Evolutionary conservation across 2,888 invertebrate species (phyloP).

Genomic region (Parnassius smintheus): DNA sequence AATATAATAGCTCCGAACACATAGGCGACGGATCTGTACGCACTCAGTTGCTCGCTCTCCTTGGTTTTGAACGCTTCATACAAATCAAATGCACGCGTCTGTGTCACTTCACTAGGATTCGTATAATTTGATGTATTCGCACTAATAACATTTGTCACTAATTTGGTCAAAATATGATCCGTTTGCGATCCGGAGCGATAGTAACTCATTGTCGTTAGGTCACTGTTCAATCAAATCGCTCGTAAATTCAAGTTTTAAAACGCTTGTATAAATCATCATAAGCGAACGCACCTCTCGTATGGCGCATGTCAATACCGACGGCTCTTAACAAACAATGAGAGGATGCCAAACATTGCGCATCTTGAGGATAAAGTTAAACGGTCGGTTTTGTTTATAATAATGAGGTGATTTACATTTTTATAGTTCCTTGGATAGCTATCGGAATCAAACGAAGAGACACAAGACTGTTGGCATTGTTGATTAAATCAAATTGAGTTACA

Average conservation of each 20-base stretch:
- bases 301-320: conserved; percentile 52
- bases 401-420: conserved; percentile 61
- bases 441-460: conserved; percentile 25
- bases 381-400: conserved; percentile 54
- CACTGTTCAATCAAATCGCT: conserved; percentile 16
- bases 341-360: conserved; percentile 50
- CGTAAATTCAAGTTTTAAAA: conserved; percentile 14
- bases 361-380: conserved; percentile 46
- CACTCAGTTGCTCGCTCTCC: conserved; percentile 63
- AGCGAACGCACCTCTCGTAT: conserved; percentile 14
- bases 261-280: conserved; percentile 16
- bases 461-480: conserved; percentile 26
- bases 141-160: conserved; percentile 51
- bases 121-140: conserved; percentile 46
- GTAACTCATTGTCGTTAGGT: conserved; percentile 27
- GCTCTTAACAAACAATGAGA: conserved; percentile 52
- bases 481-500: conserved; percentile 16
- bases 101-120: conserved; percentile 54
- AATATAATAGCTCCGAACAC: conserved; percentile 79
- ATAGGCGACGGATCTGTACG: conserved; percentile 80
- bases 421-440: conserved; percentile 42
- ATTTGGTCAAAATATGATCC: conserved; percentile 22
- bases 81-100: conserved; percentile 48
- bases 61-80: conserved; percentile 58
- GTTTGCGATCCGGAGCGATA: conserved; percentile 2